Percentiles rank a stretch among this genome's conserved stretches.
These are phyloP conservation scores for Nematopogon swammerdamellus DNA, from an alignment of 2,888 invertebrate genomes.

Conservation along the genomic window DNA sequence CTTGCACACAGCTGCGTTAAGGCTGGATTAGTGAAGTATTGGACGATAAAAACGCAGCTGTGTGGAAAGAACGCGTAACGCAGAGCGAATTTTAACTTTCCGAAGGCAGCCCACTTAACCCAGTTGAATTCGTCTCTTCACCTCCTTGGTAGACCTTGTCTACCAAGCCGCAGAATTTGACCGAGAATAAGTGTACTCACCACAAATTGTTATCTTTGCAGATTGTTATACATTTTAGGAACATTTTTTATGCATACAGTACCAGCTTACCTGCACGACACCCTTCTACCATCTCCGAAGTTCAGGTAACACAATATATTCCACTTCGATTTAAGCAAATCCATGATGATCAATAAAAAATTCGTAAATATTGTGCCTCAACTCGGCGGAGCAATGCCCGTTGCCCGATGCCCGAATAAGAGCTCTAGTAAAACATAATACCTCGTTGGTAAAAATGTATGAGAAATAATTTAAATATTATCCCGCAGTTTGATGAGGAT, in stretches of 20 bases:
- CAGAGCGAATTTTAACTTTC: no score
- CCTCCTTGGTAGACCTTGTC: no score
- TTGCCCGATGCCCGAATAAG: no score
- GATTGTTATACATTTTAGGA: background rate
- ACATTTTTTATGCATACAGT: background rate
- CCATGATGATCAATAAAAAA: background rate
- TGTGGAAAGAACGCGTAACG: no score
- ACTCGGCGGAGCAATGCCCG: no score
- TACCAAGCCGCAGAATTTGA: no score
- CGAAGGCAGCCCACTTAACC: background rate
- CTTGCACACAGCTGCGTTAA: no score
- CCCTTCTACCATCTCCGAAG: background rate
- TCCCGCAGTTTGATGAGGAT: background rate
- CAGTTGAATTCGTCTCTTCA: background rate
- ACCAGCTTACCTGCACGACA: background rate
- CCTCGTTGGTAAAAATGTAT: background rate
- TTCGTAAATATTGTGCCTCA: background rate
- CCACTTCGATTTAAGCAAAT: background rate
- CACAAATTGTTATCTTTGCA: background rate
- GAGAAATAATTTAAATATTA: background rate
- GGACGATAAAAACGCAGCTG: no score
- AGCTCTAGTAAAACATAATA: background rate
- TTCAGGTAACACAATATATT: no score
- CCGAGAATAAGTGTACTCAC: background rate
- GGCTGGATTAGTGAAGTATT: no score